phyloP scores from a whole-genome alignment of 2,888 invertebrate species.

The Stenodema calcarata region DNA sequence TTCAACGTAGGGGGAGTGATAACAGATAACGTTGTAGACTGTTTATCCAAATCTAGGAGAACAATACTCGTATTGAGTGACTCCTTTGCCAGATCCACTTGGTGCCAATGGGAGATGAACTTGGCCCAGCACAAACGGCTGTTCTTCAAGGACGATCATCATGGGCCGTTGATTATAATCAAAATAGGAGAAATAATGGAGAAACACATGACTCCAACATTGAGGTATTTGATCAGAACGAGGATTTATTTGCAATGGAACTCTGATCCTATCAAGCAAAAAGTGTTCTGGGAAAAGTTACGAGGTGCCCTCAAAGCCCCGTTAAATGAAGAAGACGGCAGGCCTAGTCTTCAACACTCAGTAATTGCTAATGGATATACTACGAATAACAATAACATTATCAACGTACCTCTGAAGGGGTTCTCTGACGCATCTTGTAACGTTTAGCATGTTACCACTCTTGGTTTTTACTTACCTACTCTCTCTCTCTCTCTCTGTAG shows the following conservation, averaged over 20 bases:
- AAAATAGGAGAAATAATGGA: conserved; percentile 68
- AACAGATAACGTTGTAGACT: conserved; percentile 70
- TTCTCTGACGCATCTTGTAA: not conserved
- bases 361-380: not conserved
- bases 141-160: conserved; percentile 67
- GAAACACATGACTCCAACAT: conserved; percentile 67
- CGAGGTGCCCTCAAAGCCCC: conserved; percentile 51
- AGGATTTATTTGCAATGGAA: conserved; percentile 72
- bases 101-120: conserved; percentile 76
- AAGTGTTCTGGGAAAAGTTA: conserved; percentile 59
- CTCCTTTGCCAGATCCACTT: conserved; percentile 73
- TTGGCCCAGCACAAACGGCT: conserved; percentile 72
- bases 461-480: no score
- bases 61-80: conserved; percentile 73
- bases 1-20: conserved; percentile 71
- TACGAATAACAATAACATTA: not conserved
- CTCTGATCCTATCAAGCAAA: conserved; percentile 60
- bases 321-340: conserved; percentile 17
- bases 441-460: no score
- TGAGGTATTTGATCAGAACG: conserved; percentile 70
- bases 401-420: not conserved
- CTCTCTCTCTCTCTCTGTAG: no score
- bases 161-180: conserved; percentile 70
- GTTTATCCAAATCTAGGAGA: conserved; percentile 70
- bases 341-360: not conserved